A percentile compares a stretch with the other conserved stretches of the same genome.
Conservation (phyloP, 2,888 invertebrate genomes). For the Gortyna flavago region DNA sequence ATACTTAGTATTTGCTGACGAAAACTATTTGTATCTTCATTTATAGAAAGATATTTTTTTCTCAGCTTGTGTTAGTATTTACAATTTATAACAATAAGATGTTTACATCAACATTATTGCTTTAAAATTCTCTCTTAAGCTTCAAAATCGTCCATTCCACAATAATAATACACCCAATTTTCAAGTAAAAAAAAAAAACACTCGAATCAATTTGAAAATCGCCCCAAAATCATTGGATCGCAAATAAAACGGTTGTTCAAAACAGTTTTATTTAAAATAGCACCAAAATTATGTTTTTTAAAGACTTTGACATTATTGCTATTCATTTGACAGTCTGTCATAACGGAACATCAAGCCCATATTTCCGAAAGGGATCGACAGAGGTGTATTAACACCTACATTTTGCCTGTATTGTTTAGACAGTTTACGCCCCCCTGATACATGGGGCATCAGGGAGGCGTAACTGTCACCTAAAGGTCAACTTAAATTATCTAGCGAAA, state of each 20-base stretch:
- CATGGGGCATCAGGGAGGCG: too few species aligned
- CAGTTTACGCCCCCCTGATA: too few species aligned
- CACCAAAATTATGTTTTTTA: slow-evolving; percentile 54
- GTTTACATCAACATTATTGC: slow-evolving; percentile 9
- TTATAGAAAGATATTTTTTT: background rate
- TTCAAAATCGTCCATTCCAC: background rate
- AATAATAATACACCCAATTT: background rate
- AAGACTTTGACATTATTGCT: slow-evolving; percentile 20
- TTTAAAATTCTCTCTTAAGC: background rate
- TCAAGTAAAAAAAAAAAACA: background rate
- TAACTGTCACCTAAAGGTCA: background rate
- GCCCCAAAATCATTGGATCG: slow-evolving; percentile 23
- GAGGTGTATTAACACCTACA: too few species aligned
- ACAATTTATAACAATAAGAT: background rate
- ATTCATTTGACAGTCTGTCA: slow-evolving; percentile 3
- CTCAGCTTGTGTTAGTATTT: background rate
- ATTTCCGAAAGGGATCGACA: fast-evolving
- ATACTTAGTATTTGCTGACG: background rate
- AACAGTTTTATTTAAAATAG: slow-evolving; percentile 42
- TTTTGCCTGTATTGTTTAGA: too few species aligned
- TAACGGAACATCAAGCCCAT: background rate
- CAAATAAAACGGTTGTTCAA: slow-evolving; percentile 46
- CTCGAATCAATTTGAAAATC: slow-evolving; percentile 53
- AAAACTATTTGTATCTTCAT: background rate
- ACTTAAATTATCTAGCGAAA: too few species aligned